Base-by-base conservation (phyloP, 2,113 vertebrate genomes). In the Saimiri boliviensis region DNA sequence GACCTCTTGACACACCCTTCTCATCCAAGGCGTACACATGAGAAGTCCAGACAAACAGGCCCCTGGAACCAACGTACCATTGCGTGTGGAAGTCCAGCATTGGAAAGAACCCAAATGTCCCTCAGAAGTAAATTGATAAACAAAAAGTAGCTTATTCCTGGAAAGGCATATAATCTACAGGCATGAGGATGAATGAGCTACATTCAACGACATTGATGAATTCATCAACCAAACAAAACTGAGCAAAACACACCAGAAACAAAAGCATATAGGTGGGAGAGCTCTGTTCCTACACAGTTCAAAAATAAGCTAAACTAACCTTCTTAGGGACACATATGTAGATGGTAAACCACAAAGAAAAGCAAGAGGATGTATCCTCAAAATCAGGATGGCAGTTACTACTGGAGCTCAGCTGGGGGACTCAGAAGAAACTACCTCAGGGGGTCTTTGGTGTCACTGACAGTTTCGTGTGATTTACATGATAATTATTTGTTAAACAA, bases 331-430 rank as follows among this genome's bases (percentile, higher is more conserved):
- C 19, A 40, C 40, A 1, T 12, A 23, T 21, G 42, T 54, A 42
- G 42, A 27, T 2, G 16, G 21, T 1, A 16, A 71, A 80, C 27
- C 13, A 49, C 10, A 27, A 70, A 52, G 79, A 52, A n/a, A 63
- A 23, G 5, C 6, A 42, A 73, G 10, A 54, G 17, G 30, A 19
- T 11, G 54, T 3, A 32, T 19, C 40, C 77, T 19, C 37, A 21
- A 54, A 42, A 25, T 27, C 40, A 3, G 21, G 40, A n/a, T 10
- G 21, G 42, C 35, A 27, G 21, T 19, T 30, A 5, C 35, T 7
- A 9, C 40, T 37, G 1, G 7, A 30, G 45, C 30, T 42, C 5
- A 25, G 63, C 0, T 2, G 11, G 13, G 32, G 9, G 1, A 9
- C 13, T 5, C 3, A 11, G 12, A 27, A 25, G 42, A 52, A 30